These are phyloP conservation scores for Euthynnus affinis DNA, from an alignment of 2,797 vertebrate species.

Conservation along the genomic window DNA sequence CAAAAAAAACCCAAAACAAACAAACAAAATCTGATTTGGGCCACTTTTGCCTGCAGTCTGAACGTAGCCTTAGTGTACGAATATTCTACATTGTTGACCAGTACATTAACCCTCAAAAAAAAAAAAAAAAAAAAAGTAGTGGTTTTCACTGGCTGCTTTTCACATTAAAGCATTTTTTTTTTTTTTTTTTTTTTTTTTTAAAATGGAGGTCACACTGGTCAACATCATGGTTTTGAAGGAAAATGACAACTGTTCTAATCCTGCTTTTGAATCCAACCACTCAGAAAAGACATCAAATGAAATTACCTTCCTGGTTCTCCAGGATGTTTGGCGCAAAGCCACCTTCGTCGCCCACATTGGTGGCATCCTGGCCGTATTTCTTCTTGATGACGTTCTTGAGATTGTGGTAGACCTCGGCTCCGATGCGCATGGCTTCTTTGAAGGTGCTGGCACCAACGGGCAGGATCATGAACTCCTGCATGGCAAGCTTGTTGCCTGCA, in stretches of 20 bases:
- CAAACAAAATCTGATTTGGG: too few species aligned
- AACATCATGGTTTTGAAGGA: too few species aligned
- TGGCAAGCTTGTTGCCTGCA: slow-evolving; percentile 96
- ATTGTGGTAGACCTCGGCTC: slow-evolving; percentile 97
- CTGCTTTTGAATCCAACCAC: neutral
- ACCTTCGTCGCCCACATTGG: slow-evolving; percentile 96
- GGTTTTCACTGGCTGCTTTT: neutral
- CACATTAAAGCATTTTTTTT: neutral
- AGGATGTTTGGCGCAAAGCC: slow-evolving; percentile 98
- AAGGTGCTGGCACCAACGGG: slow-evolving; percentile 92
- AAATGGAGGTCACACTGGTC: too few species aligned
- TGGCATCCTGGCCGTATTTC: slow-evolving; percentile 97
- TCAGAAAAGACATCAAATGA: neutral
- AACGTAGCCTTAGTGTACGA: neutral
- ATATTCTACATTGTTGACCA: neutral
- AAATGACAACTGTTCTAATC: neutral
- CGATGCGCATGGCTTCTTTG: slow-evolving; percentile 95
- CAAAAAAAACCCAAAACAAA: too few species aligned
- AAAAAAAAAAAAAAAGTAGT: too few species aligned
- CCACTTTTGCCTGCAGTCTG: too few species aligned
- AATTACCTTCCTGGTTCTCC: slow-evolving; percentile 94
- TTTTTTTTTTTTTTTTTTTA: too few species aligned
- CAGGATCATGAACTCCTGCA: slow-evolving; percentile 99
- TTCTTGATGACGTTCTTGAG: slow-evolving; percentile 98
- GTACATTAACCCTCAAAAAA: too few species aligned